Base-by-base conservation (phyloP, 2,797 vertebrate genomes). In the Sebastes glaucus region DNA sequence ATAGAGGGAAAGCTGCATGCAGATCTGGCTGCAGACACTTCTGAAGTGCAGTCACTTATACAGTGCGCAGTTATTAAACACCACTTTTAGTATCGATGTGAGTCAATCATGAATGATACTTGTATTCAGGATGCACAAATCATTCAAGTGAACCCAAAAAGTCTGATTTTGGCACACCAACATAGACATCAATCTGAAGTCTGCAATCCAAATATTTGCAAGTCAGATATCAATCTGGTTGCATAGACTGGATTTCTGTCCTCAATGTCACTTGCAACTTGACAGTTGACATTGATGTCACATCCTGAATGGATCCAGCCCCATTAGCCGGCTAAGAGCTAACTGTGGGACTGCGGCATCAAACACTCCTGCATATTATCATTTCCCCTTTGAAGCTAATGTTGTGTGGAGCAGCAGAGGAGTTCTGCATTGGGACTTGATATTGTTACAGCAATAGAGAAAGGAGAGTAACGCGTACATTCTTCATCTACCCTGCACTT, bases 361-460 rank as follows among this genome's bases (percentile, higher is more conserved):
- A 85, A 85, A 85, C 83, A 63, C 33, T 33, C 53, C 53, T 72
- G 81, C 73, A 69, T 32, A 74, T 71, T 35, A 73, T 74, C 65
- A 32, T 25, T 61, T 28, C 61, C 42, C 60, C 71, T 88, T 76
- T 88, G 81, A 82, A 82, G 83, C 66, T 69, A 61, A 25, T 74
- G 62, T 60, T 66, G 67, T 72, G 62, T 35, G 23, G 38, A 62
- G 71, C 81, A 61, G 76, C 81, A 57, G 80, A 77, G 81, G 64
- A 74, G 59, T 7, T 69, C 52, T 71, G 56, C 71, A 53, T 18
- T 32, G 20, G 28, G 71, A 71, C 67, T 57, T 32, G 38, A 79
- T 79, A 79, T 56, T 59, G 68, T 79, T 67, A 18, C 27, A 74
- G 52, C 27, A 46, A 67, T 55, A 55, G 33, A 73, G 27, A 79